Conservation (phyloP, 2,797 vertebrate species). For the Bradypodion pumilum region DNA sequence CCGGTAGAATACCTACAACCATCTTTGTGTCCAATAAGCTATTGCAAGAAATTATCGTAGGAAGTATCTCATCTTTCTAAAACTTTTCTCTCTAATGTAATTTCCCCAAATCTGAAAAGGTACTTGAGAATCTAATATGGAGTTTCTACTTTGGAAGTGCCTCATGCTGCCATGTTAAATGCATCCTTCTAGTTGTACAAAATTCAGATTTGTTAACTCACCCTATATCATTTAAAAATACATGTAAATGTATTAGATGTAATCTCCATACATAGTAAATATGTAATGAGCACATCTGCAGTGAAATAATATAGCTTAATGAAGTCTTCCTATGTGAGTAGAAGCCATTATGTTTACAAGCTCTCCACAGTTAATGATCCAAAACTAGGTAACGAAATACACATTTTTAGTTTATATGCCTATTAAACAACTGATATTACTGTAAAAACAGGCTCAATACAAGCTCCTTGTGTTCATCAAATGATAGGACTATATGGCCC, state of each 20-base stretch:
- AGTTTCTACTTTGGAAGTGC: conserved; percentile 65
- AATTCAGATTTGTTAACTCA: conserved; percentile 74
- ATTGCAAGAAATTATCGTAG: conserved; percentile 6
- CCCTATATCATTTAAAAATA: conserved; percentile 76
- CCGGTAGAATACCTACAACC: background rate
- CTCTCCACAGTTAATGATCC: conserved; percentile 78
- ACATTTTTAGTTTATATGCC: conserved; percentile 74
- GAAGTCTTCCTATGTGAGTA: conserved; percentile 79
- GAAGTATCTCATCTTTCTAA: conserved; percentile 39
- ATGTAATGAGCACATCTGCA: conserved; percentile 65
- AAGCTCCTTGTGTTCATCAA: conserved; percentile 63
- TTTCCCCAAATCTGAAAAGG: conserved; percentile 53
- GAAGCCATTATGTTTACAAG: conserved; percentile 79
- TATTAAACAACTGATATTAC: conserved; percentile 79
- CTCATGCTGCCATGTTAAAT: conserved; percentile 62
- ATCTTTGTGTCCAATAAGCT: background rate
- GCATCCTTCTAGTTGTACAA: conserved; percentile 59
- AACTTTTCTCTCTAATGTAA: conserved; percentile 38
- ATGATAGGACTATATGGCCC: conserved; percentile 71
- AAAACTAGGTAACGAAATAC: conserved; percentile 77
- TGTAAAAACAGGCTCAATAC: conserved; percentile 65
- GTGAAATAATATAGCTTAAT: conserved; percentile 80
- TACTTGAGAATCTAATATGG: conserved; percentile 53
- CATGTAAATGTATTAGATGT: conserved; percentile 74
- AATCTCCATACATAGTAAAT: conserved; percentile 65